A percentile compares a stretch with the other conserved stretches of the same genome.
phyloP scores from a whole-genome alignment of 1,140 invertebrate genomes.

The Drusus annulatus region DNA sequence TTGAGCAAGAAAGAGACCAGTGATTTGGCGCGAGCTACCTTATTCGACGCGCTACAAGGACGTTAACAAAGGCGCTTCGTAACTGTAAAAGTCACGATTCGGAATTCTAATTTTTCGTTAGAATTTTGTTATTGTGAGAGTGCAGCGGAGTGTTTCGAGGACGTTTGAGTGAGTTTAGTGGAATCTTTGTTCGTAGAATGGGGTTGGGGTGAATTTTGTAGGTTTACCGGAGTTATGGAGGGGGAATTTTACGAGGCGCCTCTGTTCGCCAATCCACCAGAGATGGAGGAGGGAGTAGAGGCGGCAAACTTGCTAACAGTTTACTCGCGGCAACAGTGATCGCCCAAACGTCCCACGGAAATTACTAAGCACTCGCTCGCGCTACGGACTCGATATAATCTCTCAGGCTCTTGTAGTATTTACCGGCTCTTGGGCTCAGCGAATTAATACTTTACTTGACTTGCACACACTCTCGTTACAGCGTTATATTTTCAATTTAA shows the following conservation, averaged over 20 bases:
- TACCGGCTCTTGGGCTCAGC: background rate
- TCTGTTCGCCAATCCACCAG: conserved; percentile 46
- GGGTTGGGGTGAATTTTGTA: background rate
- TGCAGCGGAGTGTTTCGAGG: background rate
- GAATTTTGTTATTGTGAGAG: background rate
- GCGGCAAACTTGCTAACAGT: conserved; percentile 42
- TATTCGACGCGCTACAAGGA: conserved; percentile 29
- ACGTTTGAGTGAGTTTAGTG: background rate
- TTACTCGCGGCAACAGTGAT: conserved; percentile 46
- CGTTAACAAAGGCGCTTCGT: conserved; percentile 42
- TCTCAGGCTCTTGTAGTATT: background rate
- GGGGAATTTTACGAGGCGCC: conserved; percentile 25
- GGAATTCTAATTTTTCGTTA: background rate
- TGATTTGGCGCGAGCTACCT: background rate
- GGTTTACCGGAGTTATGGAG: background rate
- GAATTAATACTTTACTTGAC: too few species aligned
- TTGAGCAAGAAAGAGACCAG: conserved; percentile 12
- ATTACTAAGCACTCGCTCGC: conserved; percentile 2
- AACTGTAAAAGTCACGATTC: background rate
- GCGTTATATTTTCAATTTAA: background rate
- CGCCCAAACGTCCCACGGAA: conserved; percentile 36
- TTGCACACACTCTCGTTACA: too few species aligned
- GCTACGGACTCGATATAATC: too few species aligned
- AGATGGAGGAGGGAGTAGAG: conserved; percentile 57
- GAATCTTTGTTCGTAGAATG: background rate